Evolutionary conservation across 2,113 vertebrate genomes (phyloP), one percentile per base, ranked within the genome.

Genomic region (Podarcis raffonei): DNA sequence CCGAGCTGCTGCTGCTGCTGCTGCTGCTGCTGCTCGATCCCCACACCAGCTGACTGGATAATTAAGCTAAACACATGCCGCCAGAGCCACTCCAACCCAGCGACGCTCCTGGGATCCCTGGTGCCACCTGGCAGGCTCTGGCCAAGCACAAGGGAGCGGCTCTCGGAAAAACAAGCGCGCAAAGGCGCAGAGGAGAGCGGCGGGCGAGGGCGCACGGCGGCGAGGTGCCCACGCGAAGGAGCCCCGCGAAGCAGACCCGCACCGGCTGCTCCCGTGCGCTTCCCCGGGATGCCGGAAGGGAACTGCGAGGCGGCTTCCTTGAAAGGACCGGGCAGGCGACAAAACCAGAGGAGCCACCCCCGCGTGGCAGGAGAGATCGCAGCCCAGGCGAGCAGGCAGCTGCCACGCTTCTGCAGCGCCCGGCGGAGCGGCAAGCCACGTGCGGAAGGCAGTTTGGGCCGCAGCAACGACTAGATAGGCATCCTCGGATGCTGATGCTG

Each of bases 71-170:
- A 68, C 6, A 71, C 68, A 1, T 5, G 65, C 62, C 37, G 89
- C 76, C 66, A 32, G 83, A 37, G 39, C 89, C 1, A 37, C 65
- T 91, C 57, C 39, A 88, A 42, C 16, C 18, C 71, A 6, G 39
- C 62, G 5, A 42, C 18, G 12, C 80, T 59, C 77, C 74, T 62
- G 90, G 82, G 32, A 87, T 57, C 59, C 39, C 66, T 4, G 16
- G 3, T 71, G 89, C 72, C 89, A 89, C 89, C 89, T 87, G 84
- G 85, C 82, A 74, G 87, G 84, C 23, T 2, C 74, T 35, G 62
- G 71, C 76, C 30, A 6, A 83, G 5, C 48, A 81, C 85, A 3
- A 22, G 2, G 89, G 62, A 87, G 83, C 57, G 27, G 78, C 35
- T 13, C 74, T 39, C 20, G 15, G 81, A 37, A 69, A 77, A 77